phyloP scores from a whole-genome alignment of 2,888 invertebrate genomes.

The Serripes groenlandicus region DNA sequence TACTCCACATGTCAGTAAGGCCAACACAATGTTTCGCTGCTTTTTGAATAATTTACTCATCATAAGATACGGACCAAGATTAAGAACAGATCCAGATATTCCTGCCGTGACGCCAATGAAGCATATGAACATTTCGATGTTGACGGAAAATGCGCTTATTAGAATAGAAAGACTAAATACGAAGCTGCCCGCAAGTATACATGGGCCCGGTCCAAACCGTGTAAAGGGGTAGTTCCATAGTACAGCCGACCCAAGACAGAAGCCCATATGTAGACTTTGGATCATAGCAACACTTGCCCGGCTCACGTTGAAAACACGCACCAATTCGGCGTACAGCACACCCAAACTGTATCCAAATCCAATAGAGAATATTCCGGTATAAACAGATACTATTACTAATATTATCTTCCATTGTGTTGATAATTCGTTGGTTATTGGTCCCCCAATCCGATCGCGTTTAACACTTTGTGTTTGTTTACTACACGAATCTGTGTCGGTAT shows the following conservation, averaged over 20 bases:
- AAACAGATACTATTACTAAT: background rate
- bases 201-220: constrained; percentile 19
- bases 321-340: constrained; percentile 32
- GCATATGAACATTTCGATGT: constrained; percentile 19
- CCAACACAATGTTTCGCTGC: constrained; percentile 16
- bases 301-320: constrained; percentile 20
- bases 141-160: constrained; percentile 9
- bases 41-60: constrained; percentile 3
- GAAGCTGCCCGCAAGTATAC: constrained; percentile 10
- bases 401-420: background rate
- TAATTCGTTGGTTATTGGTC: no score
- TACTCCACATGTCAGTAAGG: constrained; percentile 4
- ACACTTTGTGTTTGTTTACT: no score
- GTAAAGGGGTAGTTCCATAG: constrained; percentile 23
- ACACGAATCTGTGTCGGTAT: no score
- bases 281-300: constrained; percentile 24
- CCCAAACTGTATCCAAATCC: constrained; percentile 37
- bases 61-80: constrained; percentile 24
- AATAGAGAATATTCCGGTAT: constrained; percentile 3
- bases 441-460: no score
- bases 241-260: background rate
- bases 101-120: constrained; percentile 28
- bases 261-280: constrained; percentile 15
- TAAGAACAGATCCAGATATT: constrained; percentile 1
- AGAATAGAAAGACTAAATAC: constrained; percentile 4